Base-by-base conservation (phyloP, 2,797 vertebrate genomes). In the Gadopsis bispinosus region DNA sequence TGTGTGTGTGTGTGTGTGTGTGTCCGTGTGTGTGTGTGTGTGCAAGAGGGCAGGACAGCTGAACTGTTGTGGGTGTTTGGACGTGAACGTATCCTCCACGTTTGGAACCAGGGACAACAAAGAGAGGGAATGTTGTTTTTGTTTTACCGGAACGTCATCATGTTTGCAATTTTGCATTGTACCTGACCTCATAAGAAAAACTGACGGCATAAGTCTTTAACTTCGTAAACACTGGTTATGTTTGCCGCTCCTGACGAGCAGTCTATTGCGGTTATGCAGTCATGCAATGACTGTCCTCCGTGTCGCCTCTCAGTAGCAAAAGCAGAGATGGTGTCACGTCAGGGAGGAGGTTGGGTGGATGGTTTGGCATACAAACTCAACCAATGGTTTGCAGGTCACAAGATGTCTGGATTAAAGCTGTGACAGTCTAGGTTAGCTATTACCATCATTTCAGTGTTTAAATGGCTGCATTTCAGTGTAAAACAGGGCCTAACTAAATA, bases 391-490 rank as follows among this genome's bases (percentile, higher is more conserved):
- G 33, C 14, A 60, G 26, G 13, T 71, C 19, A 60, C 29, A 64
- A n/a, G 5, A 47, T 7, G 19, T 45, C 5, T n/a, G 33, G 5
- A 55, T 65, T 48, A 22, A 58, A 80, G 17, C 22, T 43, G 2
- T 0, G 6, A 29, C 9, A n/a, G 16, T 50, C 16, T 19, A n/a
- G 22, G 7, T 29, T 47, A 41, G 7, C 3, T 11, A 9, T 13
- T 59, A 54, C n/a, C 17, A 13, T 35, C 29, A 31, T 39, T 69
- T 56, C 19, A 74, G 50, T 35, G 14, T 56, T 75, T 55, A 19
- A 75, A 54, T 47, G 16, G 50, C 16, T 33, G 17, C 13, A 50
- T 9, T 19, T 26, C 11, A 72, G 8, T 19, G 22, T 58, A 17
- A 51, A 26, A 4, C 19, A 8, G 1, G 1, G 50, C 12, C 0